These are phyloP conservation scores for Acleris sparsana DNA, from an alignment of 2,888 invertebrate genomes.

Conservation along the genomic window DNA sequence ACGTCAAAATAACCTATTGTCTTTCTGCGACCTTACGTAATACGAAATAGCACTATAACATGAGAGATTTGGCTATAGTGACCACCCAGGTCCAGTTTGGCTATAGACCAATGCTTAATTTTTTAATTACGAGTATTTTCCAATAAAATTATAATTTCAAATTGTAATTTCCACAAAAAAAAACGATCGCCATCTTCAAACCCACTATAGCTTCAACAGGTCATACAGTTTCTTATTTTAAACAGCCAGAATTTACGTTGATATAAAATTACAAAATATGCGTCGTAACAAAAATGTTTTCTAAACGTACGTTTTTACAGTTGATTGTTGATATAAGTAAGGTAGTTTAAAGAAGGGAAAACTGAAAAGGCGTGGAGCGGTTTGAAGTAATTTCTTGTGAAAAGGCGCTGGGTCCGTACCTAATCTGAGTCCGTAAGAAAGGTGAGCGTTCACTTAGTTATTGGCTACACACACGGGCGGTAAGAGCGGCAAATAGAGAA, in stretches of 20 bases:
- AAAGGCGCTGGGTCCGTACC: constrained; percentile 60
- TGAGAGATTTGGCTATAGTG: too few relatives aligned
- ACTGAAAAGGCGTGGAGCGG: constrained; percentile 41
- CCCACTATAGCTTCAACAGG: constrained; percentile 10
- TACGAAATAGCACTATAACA: too few relatives aligned
- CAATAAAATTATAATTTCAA: too few relatives aligned
- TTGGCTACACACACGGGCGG: constrained; percentile 47
- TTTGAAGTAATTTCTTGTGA: constrained; percentile 60
- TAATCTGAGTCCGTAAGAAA: constrained; percentile 63
- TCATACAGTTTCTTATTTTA: constrained; percentile 3
- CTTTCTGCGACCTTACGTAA: too few relatives aligned
- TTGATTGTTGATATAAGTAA: constrained; percentile 11
- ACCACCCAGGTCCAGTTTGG: too few relatives aligned
- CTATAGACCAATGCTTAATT: too few relatives aligned
- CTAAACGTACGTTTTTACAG: background rate
- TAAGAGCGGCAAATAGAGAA: constrained; percentile 21
- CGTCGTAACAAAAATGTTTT: constrained; percentile 8
- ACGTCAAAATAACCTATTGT: too few relatives aligned
- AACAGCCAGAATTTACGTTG: constrained; percentile 1
- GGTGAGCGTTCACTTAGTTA: constrained; percentile 56
- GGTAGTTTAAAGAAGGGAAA: constrained; percentile 39
- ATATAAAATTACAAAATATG: constrained; percentile 8
- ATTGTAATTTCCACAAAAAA: background rate
- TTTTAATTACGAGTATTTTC: too few relatives aligned
- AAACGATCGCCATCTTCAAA: constrained; percentile 7